A percentile compares a stretch with the other conserved stretches of the same genome.
Evolutionary conservation across 2,113 vertebrate species (phyloP).

Genomic region (Hyaena hyaena): DNA sequence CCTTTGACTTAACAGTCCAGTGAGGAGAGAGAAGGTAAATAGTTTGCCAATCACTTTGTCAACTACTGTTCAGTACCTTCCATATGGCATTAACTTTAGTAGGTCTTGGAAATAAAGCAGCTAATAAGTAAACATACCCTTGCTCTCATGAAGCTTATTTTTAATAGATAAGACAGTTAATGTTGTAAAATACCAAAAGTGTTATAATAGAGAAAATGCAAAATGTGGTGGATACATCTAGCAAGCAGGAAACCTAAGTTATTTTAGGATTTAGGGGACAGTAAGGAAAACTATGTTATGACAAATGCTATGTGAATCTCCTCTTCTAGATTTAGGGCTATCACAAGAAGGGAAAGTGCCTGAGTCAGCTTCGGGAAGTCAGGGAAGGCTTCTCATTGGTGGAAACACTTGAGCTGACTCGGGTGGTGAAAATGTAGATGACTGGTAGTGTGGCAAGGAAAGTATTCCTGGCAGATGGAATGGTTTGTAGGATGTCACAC

Average conservation of each 20-base stretch:
- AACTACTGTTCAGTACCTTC: background rate
- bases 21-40: background rate
- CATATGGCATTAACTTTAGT: background rate
- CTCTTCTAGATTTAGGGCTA: background rate
- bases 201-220: background rate
- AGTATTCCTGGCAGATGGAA: background rate
- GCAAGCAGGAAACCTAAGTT: background rate
- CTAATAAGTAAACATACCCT: background rate
- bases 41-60: background rate
- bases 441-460: background rate
- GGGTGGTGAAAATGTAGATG: background rate
- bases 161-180: conserved; percentile 31
- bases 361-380: background rate
- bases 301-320: background rate
- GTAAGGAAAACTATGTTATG: background rate
- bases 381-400: background rate
- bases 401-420: background rate
- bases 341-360: background rate
- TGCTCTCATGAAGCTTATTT: background rate
- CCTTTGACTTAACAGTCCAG: background rate
- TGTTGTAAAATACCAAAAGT: background rate
- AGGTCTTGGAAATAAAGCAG: background rate
- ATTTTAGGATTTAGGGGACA: background rate
- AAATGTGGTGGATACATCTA: background rate
- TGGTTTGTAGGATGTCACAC: background rate